Evolutionary conservation across 2,888 invertebrate species (phyloP).

Genomic region (Drosophila merina): DNA sequence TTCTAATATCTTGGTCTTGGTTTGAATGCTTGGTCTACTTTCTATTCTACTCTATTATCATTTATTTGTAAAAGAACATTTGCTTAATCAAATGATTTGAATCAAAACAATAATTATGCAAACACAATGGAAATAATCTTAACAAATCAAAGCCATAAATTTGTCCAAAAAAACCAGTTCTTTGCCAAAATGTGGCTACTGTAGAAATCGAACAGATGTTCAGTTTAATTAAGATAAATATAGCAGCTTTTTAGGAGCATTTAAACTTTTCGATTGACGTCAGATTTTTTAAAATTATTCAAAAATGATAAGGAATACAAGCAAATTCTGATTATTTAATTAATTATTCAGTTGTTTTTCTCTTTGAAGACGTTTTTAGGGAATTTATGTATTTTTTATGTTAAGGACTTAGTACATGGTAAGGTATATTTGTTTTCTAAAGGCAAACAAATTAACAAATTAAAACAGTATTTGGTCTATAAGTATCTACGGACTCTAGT

Average conservation of each 20-base stretch:
- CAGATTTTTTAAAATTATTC: slow-evolving; percentile 5
- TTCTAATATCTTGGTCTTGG: too few relatives aligned
- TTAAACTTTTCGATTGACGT: slow-evolving; percentile 4
- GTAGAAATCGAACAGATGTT: slow-evolving; percentile 6
- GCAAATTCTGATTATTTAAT: background rate
- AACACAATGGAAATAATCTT: slow-evolving; percentile 19
- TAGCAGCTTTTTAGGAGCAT: background rate
- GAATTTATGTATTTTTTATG: background rate
- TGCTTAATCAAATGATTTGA: slow-evolving; percentile 6
- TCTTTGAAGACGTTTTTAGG: background rate
- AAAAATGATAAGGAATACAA: background rate
- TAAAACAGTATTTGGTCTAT: too few relatives aligned
- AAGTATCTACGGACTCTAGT: too few relatives aligned
- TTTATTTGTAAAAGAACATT: background rate
- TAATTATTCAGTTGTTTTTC: background rate
- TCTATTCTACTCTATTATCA: slow-evolving; percentile 1
- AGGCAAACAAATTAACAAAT: background rate
- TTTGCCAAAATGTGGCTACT: slow-evolving; percentile 5
- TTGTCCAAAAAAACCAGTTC: slow-evolving; percentile 20
- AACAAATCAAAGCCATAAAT: slow-evolving; percentile 22
- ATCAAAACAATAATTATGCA: slow-evolving; percentile 18
- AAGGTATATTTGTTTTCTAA: background rate
- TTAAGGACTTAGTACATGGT: background rate
- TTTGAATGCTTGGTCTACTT: slow-evolving; percentile 11
- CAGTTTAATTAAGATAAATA: too few relatives aligned